phyloP scores from a whole-genome alignment of 2,888 invertebrate genomes.

The Rhamphomyia laevipes region DNA sequence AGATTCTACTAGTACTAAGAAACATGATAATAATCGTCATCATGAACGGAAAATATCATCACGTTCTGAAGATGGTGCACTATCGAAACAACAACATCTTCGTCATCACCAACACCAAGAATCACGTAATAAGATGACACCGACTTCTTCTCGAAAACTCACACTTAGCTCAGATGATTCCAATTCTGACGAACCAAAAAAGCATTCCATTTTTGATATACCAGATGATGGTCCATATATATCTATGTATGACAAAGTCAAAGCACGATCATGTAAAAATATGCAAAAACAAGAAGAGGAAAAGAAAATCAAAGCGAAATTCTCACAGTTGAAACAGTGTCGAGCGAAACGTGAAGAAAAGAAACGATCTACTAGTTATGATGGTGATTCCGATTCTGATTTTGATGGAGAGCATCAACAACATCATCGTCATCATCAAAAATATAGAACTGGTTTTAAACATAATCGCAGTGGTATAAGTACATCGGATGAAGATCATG shows the following conservation, averaged over 20 bases:
- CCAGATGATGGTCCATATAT: constrained; percentile 84
- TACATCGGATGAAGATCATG: constrained; percentile 42
- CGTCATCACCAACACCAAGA: neutral
- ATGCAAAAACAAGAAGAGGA: constrained; percentile 87
- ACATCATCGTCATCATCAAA: constrained; percentile 19
- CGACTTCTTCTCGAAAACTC: constrained; percentile 25
- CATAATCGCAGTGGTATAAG: constrained; percentile 34
- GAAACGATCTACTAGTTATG: constrained; percentile 79
- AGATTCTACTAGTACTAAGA: neutral
- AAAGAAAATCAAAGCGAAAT: constrained; percentile 82
- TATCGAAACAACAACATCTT: neutral
- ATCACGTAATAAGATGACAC: constrained; percentile 21
- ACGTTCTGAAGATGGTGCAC: constrained; percentile 22
- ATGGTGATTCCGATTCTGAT: constrained; percentile 70
- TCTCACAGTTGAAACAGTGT: constrained; percentile 76
- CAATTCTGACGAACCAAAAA: constrained; percentile 73
- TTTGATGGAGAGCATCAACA: constrained; percentile 37
- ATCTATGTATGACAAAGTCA: constrained; percentile 97
- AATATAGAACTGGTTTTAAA: constrained; percentile 13
- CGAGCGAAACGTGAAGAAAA: constrained; percentile 80
- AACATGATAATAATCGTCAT: constrained; percentile 14
- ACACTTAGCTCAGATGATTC: constrained; percentile 53
- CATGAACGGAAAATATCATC: constrained; percentile 26
- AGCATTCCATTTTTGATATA: constrained; percentile 85
- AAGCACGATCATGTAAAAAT: constrained; percentile 85